phyloP scores from a whole-genome alignment of 1,140 invertebrate genomes.

The Zaprionus davidi region DNA sequence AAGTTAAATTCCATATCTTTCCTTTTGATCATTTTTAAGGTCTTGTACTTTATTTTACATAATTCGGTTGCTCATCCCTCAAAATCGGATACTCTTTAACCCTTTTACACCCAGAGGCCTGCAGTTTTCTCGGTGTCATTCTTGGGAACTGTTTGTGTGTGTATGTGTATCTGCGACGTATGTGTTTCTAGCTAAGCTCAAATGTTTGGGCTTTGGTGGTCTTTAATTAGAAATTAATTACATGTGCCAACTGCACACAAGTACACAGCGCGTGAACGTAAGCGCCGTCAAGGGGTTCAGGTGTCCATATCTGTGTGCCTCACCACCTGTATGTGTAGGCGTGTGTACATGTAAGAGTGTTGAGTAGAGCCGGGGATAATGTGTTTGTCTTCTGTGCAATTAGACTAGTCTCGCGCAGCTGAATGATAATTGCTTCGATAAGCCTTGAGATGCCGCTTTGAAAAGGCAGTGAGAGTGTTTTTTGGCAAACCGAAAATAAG shows the following conservation, averaged over 20 bases:
- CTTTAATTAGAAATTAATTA: conserved; percentile 68
- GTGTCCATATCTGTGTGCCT: neutral
- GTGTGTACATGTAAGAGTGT: neutral
- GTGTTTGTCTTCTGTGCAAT: conserved; percentile 1
- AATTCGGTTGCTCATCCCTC: too few species aligned
- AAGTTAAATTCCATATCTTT: too few species aligned
- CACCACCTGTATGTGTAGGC: neutral
- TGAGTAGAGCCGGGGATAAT: neutral
- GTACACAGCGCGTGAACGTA: conserved; percentile 1
- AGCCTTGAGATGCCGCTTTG: neutral
- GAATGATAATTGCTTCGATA: conserved; percentile 10
- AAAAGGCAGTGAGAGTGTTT: neutral
- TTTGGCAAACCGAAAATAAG: neutral
- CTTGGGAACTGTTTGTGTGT: neutral
- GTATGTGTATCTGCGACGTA: neutral
- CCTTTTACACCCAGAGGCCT: neutral
- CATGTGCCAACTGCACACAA: conserved; percentile 31
- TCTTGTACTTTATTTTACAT: too few species aligned
- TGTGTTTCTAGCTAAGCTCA: conserved; percentile 1
- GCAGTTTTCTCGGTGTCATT: neutral
- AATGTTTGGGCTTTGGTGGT: conserved; percentile 36
- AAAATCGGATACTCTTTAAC: neutral
- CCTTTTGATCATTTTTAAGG: too few species aligned
- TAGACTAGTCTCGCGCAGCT: neutral
- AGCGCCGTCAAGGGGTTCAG: neutral